Evolutionary conservation across 2,888 invertebrate genomes (phyloP), one percentile per base, ranked within the genome.

Genomic region (Plemyria rubiginata): DNA sequence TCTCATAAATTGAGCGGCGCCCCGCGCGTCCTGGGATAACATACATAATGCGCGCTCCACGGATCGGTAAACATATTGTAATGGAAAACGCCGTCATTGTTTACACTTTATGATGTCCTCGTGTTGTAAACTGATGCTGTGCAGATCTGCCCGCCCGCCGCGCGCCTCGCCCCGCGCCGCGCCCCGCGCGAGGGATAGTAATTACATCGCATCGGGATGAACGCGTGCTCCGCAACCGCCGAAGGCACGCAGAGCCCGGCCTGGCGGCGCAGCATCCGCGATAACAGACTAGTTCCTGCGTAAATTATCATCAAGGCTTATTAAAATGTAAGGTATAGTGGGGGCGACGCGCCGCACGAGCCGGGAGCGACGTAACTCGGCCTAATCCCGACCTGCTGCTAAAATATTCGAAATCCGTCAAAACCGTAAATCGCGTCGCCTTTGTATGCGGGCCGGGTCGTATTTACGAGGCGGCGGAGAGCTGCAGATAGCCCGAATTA

Each of bases 11-110:
- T 87, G 82, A 82, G 80, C 81, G 82, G 82, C 84, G 86, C 84
- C 84, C 87, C 82, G 85, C 87, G 84, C 86, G 85, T 85, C 87
- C 86, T 87, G 83, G 92, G 90, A 90, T 90, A 92, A 92, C 92
- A 92, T 86, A 91, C 89, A 92, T 92, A 92, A 92, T 91, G 86
- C 92, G 87, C 82, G 80, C 88, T 81, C 88, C 86, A 86, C 88
- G 92, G 90, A 90, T 92, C 89, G 91, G 92, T 87, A 92, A 92
- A 92, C 92, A 92, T 92, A 92, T 92, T 92, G 92, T 92, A 92
- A 92, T 92, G 92, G 92, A 92, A 92, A 92, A 90, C 88, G 90
- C 86, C 85, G 85, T 86, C 90, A 88, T 90, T 92, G 92, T 92
- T 92, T 92, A 87, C 90, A 86, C 86, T 90, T 92, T 90, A 90